Conservation (phyloP, 2,888 invertebrate genomes). For the Koerneria pararmatus region DNA sequence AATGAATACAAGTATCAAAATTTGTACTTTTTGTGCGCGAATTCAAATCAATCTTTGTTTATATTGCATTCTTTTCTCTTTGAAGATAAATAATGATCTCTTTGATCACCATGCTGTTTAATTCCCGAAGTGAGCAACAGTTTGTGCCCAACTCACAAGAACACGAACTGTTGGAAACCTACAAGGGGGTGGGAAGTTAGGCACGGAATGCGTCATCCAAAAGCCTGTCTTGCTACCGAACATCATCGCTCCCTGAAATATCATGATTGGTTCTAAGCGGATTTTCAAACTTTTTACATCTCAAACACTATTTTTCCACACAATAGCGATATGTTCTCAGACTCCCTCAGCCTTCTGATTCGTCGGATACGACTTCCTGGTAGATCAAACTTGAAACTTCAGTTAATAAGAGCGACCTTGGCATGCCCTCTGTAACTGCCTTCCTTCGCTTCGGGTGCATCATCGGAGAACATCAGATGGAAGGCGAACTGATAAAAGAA, state of each 20-base stretch:
- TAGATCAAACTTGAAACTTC: constrained; percentile 4
- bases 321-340: not conserved
- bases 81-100: too few species aligned
- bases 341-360: not conserved
- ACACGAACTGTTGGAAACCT: too few species aligned
- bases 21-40: too few species aligned
- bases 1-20: too few species aligned
- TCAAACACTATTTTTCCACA: too few species aligned
- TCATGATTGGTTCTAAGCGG: not conserved
- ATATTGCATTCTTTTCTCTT: too few species aligned
- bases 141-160: too few species aligned
- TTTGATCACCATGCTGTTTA: too few species aligned
- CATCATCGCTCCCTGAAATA: constrained; percentile 18
- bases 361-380: too few species aligned
- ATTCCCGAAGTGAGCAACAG: too few species aligned
- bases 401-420: constrained; percentile 25
- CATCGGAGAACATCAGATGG: constrained; percentile 39
- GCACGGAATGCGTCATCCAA: constrained; percentile 92
- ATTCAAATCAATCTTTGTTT: too few species aligned
- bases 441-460: constrained; percentile 30
- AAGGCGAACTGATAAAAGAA: constrained; percentile 28
- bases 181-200: constrained; percentile 71
- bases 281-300: too few species aligned
- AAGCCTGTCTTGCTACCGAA: constrained; percentile 69
- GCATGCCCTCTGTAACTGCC: constrained; percentile 42